Percentiles rank a stretch among this genome's conserved stretches.
phyloP scores from a whole-genome alignment of 2,888 invertebrate genomes.

The Geotrupes spiniger region DNA sequence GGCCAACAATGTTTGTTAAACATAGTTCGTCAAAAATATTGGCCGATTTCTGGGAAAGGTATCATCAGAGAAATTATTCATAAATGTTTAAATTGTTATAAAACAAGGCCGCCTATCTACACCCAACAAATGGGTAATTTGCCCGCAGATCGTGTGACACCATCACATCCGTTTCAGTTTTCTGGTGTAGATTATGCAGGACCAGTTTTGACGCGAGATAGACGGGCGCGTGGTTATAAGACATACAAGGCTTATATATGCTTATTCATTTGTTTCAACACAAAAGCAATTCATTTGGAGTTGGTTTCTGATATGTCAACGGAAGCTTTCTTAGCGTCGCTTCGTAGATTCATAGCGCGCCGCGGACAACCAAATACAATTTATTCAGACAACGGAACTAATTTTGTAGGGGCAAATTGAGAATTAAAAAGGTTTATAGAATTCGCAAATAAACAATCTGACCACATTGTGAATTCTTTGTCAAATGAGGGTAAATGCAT shows the following conservation, averaged over 20 bases:
- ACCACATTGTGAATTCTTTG: neutral
- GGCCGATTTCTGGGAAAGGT: slow-evolving; percentile 16
- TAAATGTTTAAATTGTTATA: slow-evolving; percentile 24
- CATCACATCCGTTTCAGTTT: slow-evolving; percentile 20
- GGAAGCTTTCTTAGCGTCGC: neutral
- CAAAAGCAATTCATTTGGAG: slow-evolving; percentile 3
- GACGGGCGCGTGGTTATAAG: neutral
- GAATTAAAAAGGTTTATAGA: neutral
- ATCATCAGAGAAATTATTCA: slow-evolving; percentile 16
- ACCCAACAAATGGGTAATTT: slow-evolving; percentile 27
- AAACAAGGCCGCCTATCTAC: slow-evolving; percentile 14
- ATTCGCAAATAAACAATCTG: too few species aligned
- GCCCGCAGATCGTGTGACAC: slow-evolving; percentile 20
- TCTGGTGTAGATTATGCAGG: slow-evolving; percentile 2
- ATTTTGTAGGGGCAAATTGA: slow-evolving; percentile 2
- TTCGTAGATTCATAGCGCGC: neutral
- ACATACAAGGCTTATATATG: neutral
- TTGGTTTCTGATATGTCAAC: neutral
- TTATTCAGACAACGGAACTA: neutral
- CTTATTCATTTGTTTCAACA: neutral
- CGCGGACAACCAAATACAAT: neutral
- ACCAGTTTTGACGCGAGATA: neutral
- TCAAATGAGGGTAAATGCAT: slow-evolving; percentile 25
- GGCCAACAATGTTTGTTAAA: slow-evolving; percentile 15
- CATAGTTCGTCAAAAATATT: slow-evolving; percentile 19